Evolutionary conservation across 1,140 invertebrate species (phyloP).

Genomic region (Sesamia nonagrioides): DNA sequence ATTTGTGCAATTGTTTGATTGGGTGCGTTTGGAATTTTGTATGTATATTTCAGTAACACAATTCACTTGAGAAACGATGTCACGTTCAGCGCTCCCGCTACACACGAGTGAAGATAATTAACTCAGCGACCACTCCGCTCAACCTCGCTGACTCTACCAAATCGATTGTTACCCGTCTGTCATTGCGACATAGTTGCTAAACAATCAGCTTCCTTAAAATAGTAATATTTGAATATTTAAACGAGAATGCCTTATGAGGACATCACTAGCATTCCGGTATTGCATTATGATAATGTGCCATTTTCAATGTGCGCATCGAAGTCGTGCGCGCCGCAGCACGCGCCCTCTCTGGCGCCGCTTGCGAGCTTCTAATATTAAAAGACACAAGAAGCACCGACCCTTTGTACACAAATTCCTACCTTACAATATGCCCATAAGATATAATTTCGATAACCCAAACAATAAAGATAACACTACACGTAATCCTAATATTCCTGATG

Average conservation of each 20-base stretch:
- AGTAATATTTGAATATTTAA: slow-evolving; percentile 61
- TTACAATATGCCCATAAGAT: slow-evolving; percentile 30
- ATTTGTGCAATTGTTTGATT: slow-evolving; percentile 31
- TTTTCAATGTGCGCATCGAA: slow-evolving; percentile 74
- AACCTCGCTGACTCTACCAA: slow-evolving; percentile 53
- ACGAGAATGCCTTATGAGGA: slow-evolving; percentile 67
- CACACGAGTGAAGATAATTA: slow-evolving; percentile 59
- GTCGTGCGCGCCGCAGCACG: slow-evolving; percentile 66
- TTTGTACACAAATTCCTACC: slow-evolving; percentile 14
- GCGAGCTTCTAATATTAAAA: slow-evolving; percentile 28
- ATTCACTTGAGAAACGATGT: slow-evolving; percentile 37
- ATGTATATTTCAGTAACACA: slow-evolving; percentile 39
- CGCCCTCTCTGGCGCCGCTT: slow-evolving; percentile 69
- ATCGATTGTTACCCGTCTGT: slow-evolving; percentile 52
- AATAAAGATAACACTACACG: slow-evolving; percentile 50
- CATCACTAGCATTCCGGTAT: slow-evolving; percentile 75
- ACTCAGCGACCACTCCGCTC: slow-evolving; percentile 49
- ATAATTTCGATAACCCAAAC: neutral
- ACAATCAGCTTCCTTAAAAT: slow-evolving; percentile 53
- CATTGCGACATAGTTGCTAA: slow-evolving; percentile 43
- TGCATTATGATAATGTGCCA: slow-evolving; percentile 83
- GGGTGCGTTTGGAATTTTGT: neutral
- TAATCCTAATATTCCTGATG: slow-evolving; percentile 59
- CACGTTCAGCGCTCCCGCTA: slow-evolving; percentile 31
- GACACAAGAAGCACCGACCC: slow-evolving; percentile 5